These are phyloP conservation scores for Sycophila sp. DNA, from an alignment of 1,140 invertebrate species.

Conservation along the genomic window DNA sequence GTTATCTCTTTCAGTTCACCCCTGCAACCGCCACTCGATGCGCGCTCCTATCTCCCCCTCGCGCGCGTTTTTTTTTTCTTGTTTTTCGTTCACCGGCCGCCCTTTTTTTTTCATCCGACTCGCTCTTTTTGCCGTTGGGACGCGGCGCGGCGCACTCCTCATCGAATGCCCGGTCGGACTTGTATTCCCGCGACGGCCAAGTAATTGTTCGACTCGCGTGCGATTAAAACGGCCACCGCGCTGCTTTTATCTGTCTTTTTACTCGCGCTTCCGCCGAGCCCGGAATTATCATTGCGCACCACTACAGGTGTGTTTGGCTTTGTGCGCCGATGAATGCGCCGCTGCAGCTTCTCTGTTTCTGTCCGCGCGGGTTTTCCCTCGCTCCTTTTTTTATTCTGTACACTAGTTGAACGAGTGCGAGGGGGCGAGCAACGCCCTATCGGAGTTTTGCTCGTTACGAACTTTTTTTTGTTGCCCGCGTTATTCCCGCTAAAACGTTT, in stretches of 20 bases:
- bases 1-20: background rate
- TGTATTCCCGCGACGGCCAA: background rate
- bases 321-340: constrained; percentile 11
- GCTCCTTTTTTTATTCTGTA: background rate
- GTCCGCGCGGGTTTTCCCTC: background rate
- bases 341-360: background rate
- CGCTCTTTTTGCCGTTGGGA: background rate
- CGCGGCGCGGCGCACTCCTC: background rate
- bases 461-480: background rate
- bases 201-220: constrained; percentile 17
- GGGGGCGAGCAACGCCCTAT: no score
- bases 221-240: constrained; percentile 13
- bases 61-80: background rate
- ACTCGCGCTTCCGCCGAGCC: background rate
- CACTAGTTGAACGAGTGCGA: background rate
- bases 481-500: constrained; percentile 6
- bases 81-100: no score
- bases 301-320: constrained; percentile 24
- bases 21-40: background rate
- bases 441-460: constrained; percentile 13
- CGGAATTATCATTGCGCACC: constrained; percentile 21
- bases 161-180: background rate
- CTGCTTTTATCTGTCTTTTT: background rate
- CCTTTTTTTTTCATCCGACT: no score
- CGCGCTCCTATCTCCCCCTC: no score